phyloP scores from a whole-genome alignment of 2,113 vertebrate genomes.

The Amphilophus citrinellus region DNA sequence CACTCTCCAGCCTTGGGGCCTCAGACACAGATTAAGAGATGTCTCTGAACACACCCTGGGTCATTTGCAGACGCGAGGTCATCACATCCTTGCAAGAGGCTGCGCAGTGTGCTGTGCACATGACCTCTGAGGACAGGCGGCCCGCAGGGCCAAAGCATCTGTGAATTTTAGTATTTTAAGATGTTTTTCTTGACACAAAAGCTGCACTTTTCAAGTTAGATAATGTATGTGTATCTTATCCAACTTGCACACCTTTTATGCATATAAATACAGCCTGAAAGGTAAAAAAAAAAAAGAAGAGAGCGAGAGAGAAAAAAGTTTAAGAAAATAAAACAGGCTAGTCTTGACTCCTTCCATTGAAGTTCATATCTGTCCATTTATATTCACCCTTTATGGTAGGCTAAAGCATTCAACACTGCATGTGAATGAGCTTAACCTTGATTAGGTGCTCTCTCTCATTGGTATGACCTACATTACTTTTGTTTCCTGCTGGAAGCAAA shows the following conservation, averaged over 20 bases:
- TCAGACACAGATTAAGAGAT: constrained; percentile 4
- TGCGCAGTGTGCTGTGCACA: background rate
- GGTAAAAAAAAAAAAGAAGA: too few relatives aligned
- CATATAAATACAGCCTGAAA: background rate
- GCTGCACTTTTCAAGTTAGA: background rate
- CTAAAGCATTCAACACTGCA: background rate
- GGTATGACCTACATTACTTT: background rate
- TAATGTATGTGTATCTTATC: background rate
- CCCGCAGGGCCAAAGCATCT: background rate
- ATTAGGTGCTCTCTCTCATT: background rate
- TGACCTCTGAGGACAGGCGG: background rate
- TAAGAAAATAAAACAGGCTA: background rate
- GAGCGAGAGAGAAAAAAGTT: background rate
- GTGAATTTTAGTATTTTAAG: background rate
- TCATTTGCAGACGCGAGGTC: background rate
- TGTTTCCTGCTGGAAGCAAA: background rate
- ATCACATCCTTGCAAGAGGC: background rate
- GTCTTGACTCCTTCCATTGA: background rate
- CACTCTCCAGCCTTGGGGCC: background rate
- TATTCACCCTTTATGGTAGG: background rate
- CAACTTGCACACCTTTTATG: background rate
- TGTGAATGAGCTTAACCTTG: background rate
- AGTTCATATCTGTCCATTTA: background rate
- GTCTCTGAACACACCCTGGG: constrained; percentile 3
- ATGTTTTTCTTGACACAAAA: rapidly evolving